phyloP scores from a whole-genome alignment of 2,797 vertebrate species.

The Helostoma temminkii region DNA sequence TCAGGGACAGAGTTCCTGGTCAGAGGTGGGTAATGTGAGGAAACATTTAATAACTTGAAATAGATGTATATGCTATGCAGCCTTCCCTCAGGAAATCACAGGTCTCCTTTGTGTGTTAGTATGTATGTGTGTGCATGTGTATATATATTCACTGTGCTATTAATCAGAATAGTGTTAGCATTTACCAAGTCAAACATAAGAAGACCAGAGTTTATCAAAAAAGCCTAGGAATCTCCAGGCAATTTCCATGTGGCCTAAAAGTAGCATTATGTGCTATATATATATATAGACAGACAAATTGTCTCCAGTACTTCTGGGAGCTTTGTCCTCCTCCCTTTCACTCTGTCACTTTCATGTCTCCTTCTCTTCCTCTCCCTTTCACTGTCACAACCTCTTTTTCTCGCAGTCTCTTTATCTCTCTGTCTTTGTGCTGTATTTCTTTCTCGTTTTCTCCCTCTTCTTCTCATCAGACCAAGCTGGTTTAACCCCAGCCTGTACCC shows the following conservation, averaged over 20 bases:
- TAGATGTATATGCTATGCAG: conserved; percentile 38
- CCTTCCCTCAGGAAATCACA: conserved; percentile 14
- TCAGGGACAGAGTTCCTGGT: conserved; percentile 28
- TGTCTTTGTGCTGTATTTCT: conserved; percentile 21
- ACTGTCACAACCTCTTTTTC: conserved; percentile 32
- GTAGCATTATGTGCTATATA: conserved; percentile 33
- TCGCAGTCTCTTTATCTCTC: conserved; percentile 31
- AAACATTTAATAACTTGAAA: conserved; percentile 58
- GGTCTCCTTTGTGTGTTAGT: conserved; percentile 32
- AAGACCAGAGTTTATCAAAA: conserved; percentile 30
- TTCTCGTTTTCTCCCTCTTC: conserved; percentile 19
- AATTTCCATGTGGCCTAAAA: conserved; percentile 60
- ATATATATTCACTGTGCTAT: conserved; percentile 5
- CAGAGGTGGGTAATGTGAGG: conserved; percentile 48
- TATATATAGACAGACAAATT: conserved; percentile 49
- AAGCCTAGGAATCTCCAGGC: conserved; percentile 36
- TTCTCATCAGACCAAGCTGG: conserved; percentile 55
- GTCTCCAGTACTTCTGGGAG: conserved; percentile 47
- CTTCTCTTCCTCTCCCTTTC: conserved; percentile 21
- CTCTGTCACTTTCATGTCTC: conserved; percentile 24
- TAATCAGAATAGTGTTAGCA: conserved; percentile 1
- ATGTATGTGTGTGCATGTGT: conserved; percentile 2
- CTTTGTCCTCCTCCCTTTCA: conserved; percentile 22
- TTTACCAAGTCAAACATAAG: conserved; percentile 19
- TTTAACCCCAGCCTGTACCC: conserved; percentile 59